phyloP scores from a whole-genome alignment of 2,113 vertebrate genomes.

The Centrocercus urophasianus region DNA sequence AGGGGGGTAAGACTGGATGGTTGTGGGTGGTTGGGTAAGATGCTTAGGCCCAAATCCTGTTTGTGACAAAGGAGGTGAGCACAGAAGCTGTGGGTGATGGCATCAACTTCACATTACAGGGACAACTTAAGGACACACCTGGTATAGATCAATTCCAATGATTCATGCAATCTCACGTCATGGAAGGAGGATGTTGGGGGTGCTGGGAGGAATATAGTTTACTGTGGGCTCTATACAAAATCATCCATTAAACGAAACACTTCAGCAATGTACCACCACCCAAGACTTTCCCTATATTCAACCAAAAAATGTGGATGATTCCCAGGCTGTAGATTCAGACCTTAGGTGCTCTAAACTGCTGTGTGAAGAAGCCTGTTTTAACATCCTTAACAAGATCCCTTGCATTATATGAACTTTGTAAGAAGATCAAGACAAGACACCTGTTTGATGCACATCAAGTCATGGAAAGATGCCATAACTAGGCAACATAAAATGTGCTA shows the following conservation, averaged over 20 bases:
- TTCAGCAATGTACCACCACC: background rate
- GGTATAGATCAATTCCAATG: background rate
- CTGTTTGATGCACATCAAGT: fast-evolving
- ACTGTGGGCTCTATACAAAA: background rate
- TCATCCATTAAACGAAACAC: background rate
- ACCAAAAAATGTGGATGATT: background rate
- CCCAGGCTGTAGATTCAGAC: background rate
- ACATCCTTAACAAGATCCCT: background rate
- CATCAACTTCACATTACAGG: background rate
- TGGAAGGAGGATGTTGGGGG: background rate
- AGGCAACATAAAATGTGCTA: background rate
- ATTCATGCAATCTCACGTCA: background rate
- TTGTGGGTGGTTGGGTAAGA: background rate
- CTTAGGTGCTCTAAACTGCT: background rate
- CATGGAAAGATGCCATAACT: background rate
- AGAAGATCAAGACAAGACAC: background rate
- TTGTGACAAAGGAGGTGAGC: background rate
- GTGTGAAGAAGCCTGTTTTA: background rate
- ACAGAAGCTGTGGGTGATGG: background rate
- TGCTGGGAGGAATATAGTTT: background rate
- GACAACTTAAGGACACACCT: background rate
- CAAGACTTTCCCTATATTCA: background rate
- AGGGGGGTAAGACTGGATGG: background rate
- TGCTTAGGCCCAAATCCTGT: background rate
- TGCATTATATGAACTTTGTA: background rate